phyloP scores from a whole-genome alignment of 2,888 invertebrate genomes.

The Flabesymbios commensalis region DNA sequence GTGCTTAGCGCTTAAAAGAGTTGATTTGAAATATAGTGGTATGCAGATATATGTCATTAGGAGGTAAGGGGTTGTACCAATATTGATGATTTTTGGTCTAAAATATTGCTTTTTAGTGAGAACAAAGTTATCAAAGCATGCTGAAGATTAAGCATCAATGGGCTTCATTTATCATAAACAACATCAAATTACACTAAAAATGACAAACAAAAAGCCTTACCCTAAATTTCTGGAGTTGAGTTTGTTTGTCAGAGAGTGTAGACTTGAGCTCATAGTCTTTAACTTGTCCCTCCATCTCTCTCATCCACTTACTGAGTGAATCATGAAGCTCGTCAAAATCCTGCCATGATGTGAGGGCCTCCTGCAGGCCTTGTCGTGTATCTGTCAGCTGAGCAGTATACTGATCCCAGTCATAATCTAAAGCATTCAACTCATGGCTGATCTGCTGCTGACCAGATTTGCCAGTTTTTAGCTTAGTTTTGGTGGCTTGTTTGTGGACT shows the following conservation, averaged over 20 bases:
- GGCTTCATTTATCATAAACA: no score
- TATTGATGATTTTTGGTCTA: no score
- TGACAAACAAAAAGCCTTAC: conserved; percentile 65
- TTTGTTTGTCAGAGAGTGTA: conserved; percentile 78
- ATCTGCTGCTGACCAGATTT: conserved; percentile 90
- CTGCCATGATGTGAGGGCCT: conserved; percentile 80
- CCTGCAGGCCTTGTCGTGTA: conserved; percentile 69
- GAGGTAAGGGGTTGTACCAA: no score
- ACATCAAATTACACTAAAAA: no score
- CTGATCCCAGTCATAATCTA: conserved; percentile 81
- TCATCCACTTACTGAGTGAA: conserved; percentile 82
- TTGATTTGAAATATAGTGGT: no score
- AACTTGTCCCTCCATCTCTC: conserved; percentile 80
- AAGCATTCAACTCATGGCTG: conserved; percentile 77
- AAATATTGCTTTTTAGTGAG: no score
- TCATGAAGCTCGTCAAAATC: conserved; percentile 83
- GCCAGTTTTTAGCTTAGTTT: conserved; percentile 87
- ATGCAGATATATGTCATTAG: no score
- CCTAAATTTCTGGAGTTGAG: conserved; percentile 74
- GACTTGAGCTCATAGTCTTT: conserved; percentile 84
- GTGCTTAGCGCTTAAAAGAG: no score
- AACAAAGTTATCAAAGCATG: no score
- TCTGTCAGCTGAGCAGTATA: conserved; percentile 11
- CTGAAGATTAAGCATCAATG: no score
- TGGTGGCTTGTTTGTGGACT: conserved; percentile 81